Evolutionary conservation across 64 coral and sea anemone species (phyloP).

Genomic region (Cladopsammia gracilis): DNA sequence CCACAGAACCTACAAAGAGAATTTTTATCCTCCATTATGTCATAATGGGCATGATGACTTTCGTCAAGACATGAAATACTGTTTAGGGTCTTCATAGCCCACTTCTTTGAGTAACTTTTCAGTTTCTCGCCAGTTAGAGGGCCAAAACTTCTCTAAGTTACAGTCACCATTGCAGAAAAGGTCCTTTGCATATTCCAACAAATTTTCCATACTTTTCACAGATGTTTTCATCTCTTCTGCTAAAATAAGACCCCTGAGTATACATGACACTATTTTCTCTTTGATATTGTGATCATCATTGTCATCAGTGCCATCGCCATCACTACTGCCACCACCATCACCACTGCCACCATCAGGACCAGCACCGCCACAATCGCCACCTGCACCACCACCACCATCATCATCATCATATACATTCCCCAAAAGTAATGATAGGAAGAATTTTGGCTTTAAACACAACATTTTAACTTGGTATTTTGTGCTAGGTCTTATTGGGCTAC

Average conservation of each 20-base stretch:
- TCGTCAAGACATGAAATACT: constrained; percentile 41
- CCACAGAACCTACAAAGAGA: constrained; percentile 33
- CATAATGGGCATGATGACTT: constrained; percentile 10
- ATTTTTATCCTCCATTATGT: constrained; percentile 24
- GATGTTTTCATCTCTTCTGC: constrained; percentile 29
- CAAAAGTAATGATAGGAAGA: too few relatives aligned
- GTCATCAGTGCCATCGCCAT: not conserved
- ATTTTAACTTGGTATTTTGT: too few relatives aligned
- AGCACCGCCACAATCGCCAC: too few relatives aligned
- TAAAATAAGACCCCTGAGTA: constrained; percentile 15
- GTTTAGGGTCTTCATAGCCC: constrained; percentile 43
- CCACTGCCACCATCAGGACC: not conserved
- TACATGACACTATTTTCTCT: not conserved
- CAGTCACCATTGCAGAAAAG: constrained; percentile 3
- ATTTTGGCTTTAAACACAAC: too few relatives aligned
- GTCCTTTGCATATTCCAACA: constrained; percentile 20
- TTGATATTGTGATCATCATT: not conserved
- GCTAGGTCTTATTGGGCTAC: too few relatives aligned
- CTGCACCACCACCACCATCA: not conserved
- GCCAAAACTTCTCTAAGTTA: constrained; percentile 17
- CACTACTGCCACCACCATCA: not conserved
- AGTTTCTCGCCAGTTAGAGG: constrained; percentile 44
- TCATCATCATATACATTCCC: too few relatives aligned
- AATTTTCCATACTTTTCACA: not conserved
- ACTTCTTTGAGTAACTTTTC: constrained; percentile 38